These are phyloP conservation scores for Catostylus mosaicus DNA, from an alignment of 30 jellyfish, hydroid and myxozoan species.

Conservation along the genomic window DNA sequence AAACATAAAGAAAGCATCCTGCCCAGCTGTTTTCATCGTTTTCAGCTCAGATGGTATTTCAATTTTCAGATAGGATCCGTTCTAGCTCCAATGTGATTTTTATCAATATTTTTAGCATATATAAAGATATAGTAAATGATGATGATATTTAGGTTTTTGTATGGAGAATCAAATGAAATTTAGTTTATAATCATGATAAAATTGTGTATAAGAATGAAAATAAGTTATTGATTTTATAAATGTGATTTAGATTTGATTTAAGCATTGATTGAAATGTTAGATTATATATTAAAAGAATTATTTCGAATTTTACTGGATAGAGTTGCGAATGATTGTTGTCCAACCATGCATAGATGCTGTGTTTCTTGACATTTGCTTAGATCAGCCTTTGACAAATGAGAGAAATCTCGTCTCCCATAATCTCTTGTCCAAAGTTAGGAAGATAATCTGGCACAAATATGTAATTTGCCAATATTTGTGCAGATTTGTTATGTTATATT, in stretches of 20 bases:
- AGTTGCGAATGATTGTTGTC: not conserved
- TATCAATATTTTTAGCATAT: constrained; percentile 37
- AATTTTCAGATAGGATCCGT: not conserved
- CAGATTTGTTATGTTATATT: not conserved
- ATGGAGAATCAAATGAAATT: constrained; percentile 28
- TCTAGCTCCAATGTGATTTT: constrained; percentile 7
- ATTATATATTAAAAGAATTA: not conserved
- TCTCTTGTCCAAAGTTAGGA: not conserved
- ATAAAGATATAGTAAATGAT: not conserved
- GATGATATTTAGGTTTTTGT: constrained; percentile 42
- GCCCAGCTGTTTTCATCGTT: constrained; percentile 9
- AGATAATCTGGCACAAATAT: not conserved
- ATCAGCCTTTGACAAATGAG: not conserved
- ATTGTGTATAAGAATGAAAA: constrained; percentile 41
- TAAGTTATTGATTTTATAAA: constrained; percentile 45
- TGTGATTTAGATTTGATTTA: constrained; percentile 47
- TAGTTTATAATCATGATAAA: constrained; percentile 34
- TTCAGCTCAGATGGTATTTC: not conserved
- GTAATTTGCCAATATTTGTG: constrained; percentile 5
- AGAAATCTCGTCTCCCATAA: not conserved
- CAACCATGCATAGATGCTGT: not conserved
- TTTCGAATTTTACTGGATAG: not conserved
- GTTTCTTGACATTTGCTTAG: not conserved
- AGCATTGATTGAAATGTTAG: constrained; percentile 9
- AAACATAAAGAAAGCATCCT: not conserved